Evolutionary conservation across 1,140 invertebrate species (phyloP), one percentile per base, ranked within the genome.

Genomic region (Chionoecetes opilio): DNA sequence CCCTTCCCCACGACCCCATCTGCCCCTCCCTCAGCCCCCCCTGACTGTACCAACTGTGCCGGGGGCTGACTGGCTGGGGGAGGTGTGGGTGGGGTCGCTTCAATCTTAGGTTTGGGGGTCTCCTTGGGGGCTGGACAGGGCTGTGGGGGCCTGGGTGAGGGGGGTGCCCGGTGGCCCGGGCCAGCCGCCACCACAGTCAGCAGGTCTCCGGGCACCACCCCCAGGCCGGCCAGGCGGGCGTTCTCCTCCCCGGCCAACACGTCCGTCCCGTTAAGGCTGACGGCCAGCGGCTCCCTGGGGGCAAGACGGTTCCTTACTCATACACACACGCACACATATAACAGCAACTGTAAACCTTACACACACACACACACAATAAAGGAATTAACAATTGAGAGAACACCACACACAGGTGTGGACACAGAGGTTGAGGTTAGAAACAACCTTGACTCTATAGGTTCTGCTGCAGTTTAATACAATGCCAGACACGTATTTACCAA

Each of bases 221-320:
- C 93, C 0, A 94, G 53, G 41, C 87, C 84, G 31, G 21, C 37
- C 29, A 94, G 35, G 34, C 1, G 75, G 21, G n/a, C 63, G 41
- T 94, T 88, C 5, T 94, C 93, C 32, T n/a, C 29, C 11, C 93
- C 93, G 46, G 17, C 37, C 35, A 94, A 63, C 9, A 88, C 53
- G 46, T 94, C 93, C 37, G 34, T 38, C 9, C 93, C 93, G 35
- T 94, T 94, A 11, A 94, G 88, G 82, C 93, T 94, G 21, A 94
- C 26, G n/a, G 88, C 82, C 34, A 94, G 82, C 8, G 93, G 93
- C 31, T 94, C 93, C 87, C 93, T 94, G 86, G 35, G 41, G 35
- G 6, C 9, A 94, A n/a, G n/a, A n/a, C n/a, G n/a, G n/a, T n/a
- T n/a, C n/a, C 35, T 37, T 37, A 88, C 14, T 3, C 3, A 37